phyloP scores from a whole-genome alignment of 2,888 invertebrate species.

The Drosophila falleni region DNA sequence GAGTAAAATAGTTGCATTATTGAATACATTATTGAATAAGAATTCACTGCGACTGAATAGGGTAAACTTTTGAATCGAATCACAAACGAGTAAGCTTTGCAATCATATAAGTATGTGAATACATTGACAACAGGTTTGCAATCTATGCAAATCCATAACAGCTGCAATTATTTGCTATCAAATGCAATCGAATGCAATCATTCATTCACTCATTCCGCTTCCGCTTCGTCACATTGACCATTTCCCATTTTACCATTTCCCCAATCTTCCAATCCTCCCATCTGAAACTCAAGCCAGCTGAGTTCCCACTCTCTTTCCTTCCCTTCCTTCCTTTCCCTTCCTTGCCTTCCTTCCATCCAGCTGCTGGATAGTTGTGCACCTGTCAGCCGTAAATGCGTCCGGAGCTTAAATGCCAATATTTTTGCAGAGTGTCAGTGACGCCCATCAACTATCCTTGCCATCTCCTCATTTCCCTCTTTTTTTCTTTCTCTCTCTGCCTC shows the following conservation, averaged over 20 bases:
- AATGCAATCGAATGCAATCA: constrained; percentile 69
- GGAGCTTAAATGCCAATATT: constrained; percentile 73
- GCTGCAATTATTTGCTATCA: constrained; percentile 58
- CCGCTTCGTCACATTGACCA: constrained; percentile 32
- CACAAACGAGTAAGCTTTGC: constrained; percentile 7
- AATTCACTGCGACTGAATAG: not conserved
- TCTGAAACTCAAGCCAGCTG: constrained; percentile 29
- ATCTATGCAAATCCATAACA: constrained; percentile 26
- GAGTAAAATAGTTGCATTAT: not conserved
- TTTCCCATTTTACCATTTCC: constrained; percentile 19
- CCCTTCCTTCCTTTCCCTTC: not conserved
- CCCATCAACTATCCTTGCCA: constrained; percentile 53
- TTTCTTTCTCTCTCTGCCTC: no score
- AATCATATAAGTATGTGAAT: constrained; percentile 4
- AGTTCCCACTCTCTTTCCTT: no score
- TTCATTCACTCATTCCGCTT: constrained; percentile 45
- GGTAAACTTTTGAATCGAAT: constrained; percentile 7
- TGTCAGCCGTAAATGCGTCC: constrained; percentile 70
- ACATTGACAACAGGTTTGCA: constrained; percentile 14
- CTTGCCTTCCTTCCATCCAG: no score
- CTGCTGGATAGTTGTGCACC: constrained; percentile 32
- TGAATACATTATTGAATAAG: no score
- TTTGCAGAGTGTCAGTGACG: constrained; percentile 64
- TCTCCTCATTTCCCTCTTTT: not conserved
- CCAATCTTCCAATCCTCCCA: no score